Conservation (phyloP, 2,888 invertebrate genomes). For the Abscondita cerata region DNA sequence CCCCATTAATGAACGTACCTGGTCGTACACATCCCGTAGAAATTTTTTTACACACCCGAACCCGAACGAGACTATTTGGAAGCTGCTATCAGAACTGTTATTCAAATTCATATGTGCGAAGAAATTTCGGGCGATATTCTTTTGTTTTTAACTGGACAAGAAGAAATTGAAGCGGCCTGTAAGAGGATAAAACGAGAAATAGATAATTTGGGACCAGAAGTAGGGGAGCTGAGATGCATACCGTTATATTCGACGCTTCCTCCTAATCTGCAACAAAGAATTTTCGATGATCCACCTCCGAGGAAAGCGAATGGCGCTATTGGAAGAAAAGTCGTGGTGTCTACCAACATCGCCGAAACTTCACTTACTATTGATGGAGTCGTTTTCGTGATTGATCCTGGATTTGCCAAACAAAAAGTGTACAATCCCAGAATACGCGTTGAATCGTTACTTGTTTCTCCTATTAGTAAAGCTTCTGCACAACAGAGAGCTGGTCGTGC, state of each 20-base stretch:
- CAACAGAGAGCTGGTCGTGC: conserved; percentile 95
- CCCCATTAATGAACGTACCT: conserved; percentile 98
- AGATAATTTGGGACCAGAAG: conserved; percentile 92
- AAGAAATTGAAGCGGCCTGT: conserved; percentile 99
- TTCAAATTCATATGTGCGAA: conserved; percentile 94
- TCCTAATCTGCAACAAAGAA: conserved; percentile 94
- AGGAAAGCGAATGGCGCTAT: conserved; percentile 79
- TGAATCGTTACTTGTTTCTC: conserved; percentile 96
- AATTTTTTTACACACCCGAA: conserved; percentile 99
- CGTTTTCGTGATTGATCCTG: conserved; percentile 99
- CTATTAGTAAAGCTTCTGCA: conserved; percentile 98
- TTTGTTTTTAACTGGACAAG: conserved; percentile 79
- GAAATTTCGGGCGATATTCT: conserved; percentile 91
- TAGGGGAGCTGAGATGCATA: conserved; percentile 97
- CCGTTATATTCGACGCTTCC: conserved; percentile 98
- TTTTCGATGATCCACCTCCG: conserved; percentile 96
- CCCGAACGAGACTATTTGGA: conserved; percentile 98
- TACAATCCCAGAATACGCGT: conserved; percentile 77
- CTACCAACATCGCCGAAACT: conserved; percentile 99
- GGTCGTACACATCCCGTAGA: conserved; percentile 95
- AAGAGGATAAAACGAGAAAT: conserved; percentile 96
- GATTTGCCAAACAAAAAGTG: conserved; percentile 98
- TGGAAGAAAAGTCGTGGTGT: conserved; percentile 89
- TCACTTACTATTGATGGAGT: conserved; percentile 99
- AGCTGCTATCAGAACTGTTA: conserved; percentile 97